Conservation (phyloP, 1,140 invertebrate genomes). For the Scylla paramamosain region DNA sequence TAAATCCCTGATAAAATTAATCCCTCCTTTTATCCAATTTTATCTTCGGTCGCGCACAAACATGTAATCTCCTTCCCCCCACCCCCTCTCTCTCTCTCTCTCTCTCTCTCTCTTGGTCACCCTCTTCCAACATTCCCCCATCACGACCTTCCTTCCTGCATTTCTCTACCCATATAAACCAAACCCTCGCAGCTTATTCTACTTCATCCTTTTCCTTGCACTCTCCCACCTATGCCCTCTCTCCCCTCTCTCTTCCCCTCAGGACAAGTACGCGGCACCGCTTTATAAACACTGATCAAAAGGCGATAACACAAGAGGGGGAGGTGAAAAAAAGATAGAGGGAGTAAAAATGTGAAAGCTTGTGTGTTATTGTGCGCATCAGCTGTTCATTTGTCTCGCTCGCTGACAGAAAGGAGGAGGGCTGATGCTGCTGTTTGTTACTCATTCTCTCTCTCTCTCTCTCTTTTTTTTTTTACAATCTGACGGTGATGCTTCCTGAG, state of each 20-base stretch:
- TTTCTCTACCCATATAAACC: background rate
- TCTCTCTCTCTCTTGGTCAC: background rate
- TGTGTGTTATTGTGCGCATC: background rate
- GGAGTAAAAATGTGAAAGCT: background rate
- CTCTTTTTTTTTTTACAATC: too few relatives aligned
- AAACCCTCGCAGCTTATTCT: background rate
- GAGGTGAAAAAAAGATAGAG: background rate
- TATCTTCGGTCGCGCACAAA: background rate
- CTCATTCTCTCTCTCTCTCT: too few relatives aligned
- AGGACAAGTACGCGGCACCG: background rate
- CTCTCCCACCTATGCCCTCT: background rate
- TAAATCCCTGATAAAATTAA: background rate
- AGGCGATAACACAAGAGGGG: background rate
- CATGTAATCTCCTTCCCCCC: background rate
- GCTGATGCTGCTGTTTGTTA: too few relatives aligned
- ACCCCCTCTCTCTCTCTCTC: background rate
- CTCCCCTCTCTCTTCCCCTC: slow-evolving; percentile 13
- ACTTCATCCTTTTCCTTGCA: background rate
- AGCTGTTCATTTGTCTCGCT: slow-evolving; percentile 1
- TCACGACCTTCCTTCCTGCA: background rate
- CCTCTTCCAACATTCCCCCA: background rate
- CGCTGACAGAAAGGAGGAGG: background rate
- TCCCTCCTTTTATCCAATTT: background rate
- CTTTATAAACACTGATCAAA: background rate
- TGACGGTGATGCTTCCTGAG: too few relatives aligned